Base-by-base conservation (phyloP, 2,888 invertebrate species). In the Agonopterix alstromeriana region DNA sequence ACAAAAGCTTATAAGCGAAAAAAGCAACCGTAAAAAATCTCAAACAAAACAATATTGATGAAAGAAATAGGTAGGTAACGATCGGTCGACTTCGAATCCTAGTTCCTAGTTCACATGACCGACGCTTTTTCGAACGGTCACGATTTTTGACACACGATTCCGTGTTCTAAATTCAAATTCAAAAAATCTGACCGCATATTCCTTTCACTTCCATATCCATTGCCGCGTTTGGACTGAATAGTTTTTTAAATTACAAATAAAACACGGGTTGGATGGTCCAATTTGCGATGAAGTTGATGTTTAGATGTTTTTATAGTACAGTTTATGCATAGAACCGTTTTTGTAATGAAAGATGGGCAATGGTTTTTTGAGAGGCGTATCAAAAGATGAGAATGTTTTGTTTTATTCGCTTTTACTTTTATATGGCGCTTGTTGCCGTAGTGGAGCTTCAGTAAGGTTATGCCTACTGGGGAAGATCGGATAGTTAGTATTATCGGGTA, bases 131-230 rank as follows among this genome's bases (percentile, higher is more conserved):
- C 52, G 57, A 54, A 57, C 49, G 55, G 65, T 65, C 65, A 65
- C 65, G 65, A 63, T 59, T 61, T 54, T 57, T 54, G 57, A 62
- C 63, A 65, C 56, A 61, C 63, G 60, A 60, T 56, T 58, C 53
- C 44, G 41, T 51, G 55, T 58, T 58, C 55, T 48, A 54, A 60
- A 61, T 58, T 55, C 53, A 43, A 43, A 14, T n/a, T 40, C 41
- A 1, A n/a, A 40, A 53, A 47, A 27, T 27, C 3, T 5, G 2
- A 27, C 27, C 27, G 5, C 5, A 27, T 7, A 38, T 38, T 38
- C n/a, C 38, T 9, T 38, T 9, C 38, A n/a, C 9, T 38, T 38
- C n/a, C 38, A n/a, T n/a, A n/a, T 10, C 38, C 38, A 38, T 38
- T 38, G 27, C 27, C 27, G 27, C 7, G 5, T 27, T 27, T 27